A percentile compares a stretch with the other conserved stretches of the same genome.
These are phyloP conservation scores for Eupithecia insigniata DNA, from an alignment of 2,888 invertebrate genomes.

Conservation along the genomic window DNA sequence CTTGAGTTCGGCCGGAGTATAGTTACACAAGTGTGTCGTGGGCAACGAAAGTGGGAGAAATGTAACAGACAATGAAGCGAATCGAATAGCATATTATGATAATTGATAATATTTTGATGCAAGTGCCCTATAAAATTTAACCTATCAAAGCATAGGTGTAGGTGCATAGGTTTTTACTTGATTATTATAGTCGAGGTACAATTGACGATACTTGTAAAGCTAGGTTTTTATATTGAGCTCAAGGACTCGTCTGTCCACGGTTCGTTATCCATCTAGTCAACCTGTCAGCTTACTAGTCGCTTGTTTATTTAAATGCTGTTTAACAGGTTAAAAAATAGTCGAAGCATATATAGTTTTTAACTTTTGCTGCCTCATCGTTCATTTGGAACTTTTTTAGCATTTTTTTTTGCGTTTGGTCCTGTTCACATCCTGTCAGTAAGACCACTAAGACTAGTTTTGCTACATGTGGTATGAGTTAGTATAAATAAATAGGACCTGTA, in stretches of 20 bases:
- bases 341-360: background rate
- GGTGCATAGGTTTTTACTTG: background rate
- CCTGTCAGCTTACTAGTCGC: background rate
- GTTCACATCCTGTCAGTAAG: background rate
- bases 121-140: background rate
- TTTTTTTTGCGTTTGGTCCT: too few species aligned
- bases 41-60: background rate
- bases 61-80: background rate
- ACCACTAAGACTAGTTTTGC: background rate
- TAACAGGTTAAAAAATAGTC: constrained; percentile 14
- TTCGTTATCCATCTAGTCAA: constrained; percentile 12
- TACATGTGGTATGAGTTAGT: background rate
- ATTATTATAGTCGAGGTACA: background rate
- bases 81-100: background rate
- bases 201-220: constrained; percentile 8
- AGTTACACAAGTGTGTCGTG: background rate
- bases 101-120: background rate
- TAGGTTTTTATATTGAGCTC: constrained; percentile 22
- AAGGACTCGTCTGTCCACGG: constrained; percentile 19
- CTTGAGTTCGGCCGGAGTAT: background rate
- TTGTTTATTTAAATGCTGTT: constrained; percentile 21
- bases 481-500: too few species aligned
- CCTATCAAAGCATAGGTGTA: background rate
- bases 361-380: too few species aligned
- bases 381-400: too few species aligned